Conservation (phyloP, 2,888 invertebrate species). For the Drosophila neonasuta region DNA sequence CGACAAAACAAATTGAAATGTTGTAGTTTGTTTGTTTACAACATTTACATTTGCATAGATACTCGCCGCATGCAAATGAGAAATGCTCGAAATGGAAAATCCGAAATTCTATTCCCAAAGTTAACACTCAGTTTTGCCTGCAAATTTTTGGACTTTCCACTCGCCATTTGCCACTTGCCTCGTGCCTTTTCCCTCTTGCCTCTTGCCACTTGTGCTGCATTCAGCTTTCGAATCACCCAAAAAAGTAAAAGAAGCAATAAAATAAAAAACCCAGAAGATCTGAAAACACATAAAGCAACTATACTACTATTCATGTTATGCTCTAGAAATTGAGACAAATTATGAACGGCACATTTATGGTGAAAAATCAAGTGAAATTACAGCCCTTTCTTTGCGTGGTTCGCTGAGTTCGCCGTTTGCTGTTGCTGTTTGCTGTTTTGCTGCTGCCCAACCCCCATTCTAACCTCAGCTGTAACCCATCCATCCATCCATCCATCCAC, state of each 20-base stretch:
- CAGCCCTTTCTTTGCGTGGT: conserved; percentile 59
- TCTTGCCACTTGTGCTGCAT: conserved; percentile 13
- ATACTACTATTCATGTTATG: conserved; percentile 49
- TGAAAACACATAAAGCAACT: conserved; percentile 11
- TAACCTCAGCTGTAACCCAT: conserved; percentile 20
- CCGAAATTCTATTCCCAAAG: conserved; percentile 11
- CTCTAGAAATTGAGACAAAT: conserved; percentile 70
- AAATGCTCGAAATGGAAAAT: conserved; percentile 2
- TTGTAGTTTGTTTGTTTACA: conserved; percentile 23
- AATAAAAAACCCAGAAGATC: not conserved
- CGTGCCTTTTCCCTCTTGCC: not conserved
- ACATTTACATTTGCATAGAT: conserved; percentile 34
- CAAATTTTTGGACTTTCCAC: conserved; percentile 14
- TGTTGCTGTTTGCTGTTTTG: not conserved
- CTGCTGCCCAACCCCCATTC: conserved; percentile 13
- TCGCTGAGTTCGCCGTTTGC: conserved; percentile 22
- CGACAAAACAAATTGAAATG: conserved; percentile 31
- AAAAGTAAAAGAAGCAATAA: conserved; percentile 2
- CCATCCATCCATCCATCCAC: not conserved
- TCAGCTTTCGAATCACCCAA: conserved; percentile 27
- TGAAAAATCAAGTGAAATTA: conserved; percentile 53
- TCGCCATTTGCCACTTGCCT: not conserved
- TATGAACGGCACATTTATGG: conserved; percentile 66
- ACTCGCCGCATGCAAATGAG: conserved; percentile 27
- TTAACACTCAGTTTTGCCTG: conserved; percentile 8